phyloP scores from a whole-genome alignment of 2,888 invertebrate genomes.

The Troides oblongomaculatus region DNA sequence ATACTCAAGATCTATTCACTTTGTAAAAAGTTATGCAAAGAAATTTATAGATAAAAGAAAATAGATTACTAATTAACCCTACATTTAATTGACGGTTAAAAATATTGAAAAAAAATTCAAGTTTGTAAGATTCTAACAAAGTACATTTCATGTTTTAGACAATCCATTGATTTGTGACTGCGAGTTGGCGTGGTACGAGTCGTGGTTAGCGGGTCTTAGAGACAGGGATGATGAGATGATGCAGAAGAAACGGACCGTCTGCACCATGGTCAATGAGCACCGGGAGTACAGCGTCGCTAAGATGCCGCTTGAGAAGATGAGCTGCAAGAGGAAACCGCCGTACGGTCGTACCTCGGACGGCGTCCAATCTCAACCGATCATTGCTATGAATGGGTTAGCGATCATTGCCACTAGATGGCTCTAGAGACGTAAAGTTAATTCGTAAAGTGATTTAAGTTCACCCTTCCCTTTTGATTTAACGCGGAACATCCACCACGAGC shows the following conservation, averaged over 20 bases:
- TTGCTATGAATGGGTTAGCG: constrained; percentile 51
- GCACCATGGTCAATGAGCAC: constrained; percentile 89
- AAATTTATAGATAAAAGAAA: too few species aligned
- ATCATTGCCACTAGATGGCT: constrained; percentile 58
- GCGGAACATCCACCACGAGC: constrained; percentile 57
- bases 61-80: background rate
- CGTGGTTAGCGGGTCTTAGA: constrained; percentile 87
- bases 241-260: constrained; percentile 91
- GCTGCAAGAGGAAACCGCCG: constrained; percentile 85
- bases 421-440: constrained; percentile 41
- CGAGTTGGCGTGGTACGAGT: constrained; percentile 92
- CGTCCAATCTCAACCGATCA: constrained; percentile 43
- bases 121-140: background rate
- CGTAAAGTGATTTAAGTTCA: constrained; percentile 37
- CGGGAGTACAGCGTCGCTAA: constrained; percentile 90
- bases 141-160: constrained; percentile 76
- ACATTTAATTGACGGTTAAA: background rate
- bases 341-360: constrained; percentile 62
- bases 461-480: constrained; percentile 36
- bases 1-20: too few species aligned
- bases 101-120: too few species aligned
- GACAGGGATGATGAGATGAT: constrained; percentile 93
- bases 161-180: constrained; percentile 94
- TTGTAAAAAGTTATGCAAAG: too few species aligned
- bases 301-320: constrained; percentile 91